Base-by-base conservation (phyloP, 2,113 vertebrate species). In the Xyrauchen texanus region DNA sequence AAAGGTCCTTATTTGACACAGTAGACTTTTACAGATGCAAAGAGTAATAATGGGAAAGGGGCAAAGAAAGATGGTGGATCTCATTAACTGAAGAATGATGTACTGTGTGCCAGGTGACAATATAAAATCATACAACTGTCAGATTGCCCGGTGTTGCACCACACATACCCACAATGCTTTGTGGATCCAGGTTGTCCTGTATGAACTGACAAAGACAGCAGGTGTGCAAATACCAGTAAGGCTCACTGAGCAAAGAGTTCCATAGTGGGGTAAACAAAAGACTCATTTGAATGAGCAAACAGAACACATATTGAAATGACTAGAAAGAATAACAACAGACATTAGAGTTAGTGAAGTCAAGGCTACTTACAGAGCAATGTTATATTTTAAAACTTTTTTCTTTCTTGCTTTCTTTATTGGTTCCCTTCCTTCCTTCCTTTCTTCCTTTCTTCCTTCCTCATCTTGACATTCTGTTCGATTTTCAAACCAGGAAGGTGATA, bases 221-320 rank as follows among this genome's bases (percentile, higher is more conserved):
- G 92, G 91, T 92, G 91, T 93, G 90, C 90, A 93, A 92, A 93
- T 91, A 93, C 87, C 75, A 87, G 84, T 88, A 81, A 76, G 83
- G 85, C 86, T 82, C 57, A 62, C 53, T 85, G 85, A 84, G 87
- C 88, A 89, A 90, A 89, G 87, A 88, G 84, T 84, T 85, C 85
- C 88, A 91, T 87, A 90, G 81, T 80, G 83, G 63, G 81, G 86
- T 87, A 88, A 91, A 91, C 90, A 90, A 84, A 89, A 88, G 83
- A 83, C 85, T 85, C 78, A 85, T 91, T 90, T 92, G 87, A 90
- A 90, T 89, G 80, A 81, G 62, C 67, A 83, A 89, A 87, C 86
- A 87, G 86, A 85, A 60, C 77, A 68, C 61, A 66, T 82, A 77
- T 76, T 85, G 70, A 81, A 84, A 82, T 76, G 70, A 79, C 79